These are phyloP conservation scores for Stenichneumon culpator DNA, from an alignment of 2,888 invertebrate genomes.

Conservation along the genomic window DNA sequence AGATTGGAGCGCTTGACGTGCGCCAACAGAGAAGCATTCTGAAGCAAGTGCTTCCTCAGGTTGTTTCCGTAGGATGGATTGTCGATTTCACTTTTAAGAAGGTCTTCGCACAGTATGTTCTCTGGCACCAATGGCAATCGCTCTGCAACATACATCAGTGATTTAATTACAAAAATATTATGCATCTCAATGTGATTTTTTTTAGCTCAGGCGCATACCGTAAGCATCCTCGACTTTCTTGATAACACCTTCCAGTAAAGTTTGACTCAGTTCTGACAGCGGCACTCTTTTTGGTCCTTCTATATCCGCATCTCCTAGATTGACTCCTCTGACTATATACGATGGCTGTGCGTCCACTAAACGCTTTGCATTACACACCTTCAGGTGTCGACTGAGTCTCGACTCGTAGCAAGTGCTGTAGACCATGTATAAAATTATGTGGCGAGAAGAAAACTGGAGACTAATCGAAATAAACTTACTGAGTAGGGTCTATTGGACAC, in stretches of 20 bases:
- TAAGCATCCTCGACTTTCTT: conserved; percentile 79
- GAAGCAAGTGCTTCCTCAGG: conserved; percentile 91
- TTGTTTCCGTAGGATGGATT: conserved; percentile 88
- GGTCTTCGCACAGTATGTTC: conserved; percentile 83
- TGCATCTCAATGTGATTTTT: neutral
- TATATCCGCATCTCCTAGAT: conserved; percentile 81
- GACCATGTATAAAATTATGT: conserved; percentile 74
- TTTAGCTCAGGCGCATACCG: conserved; percentile 71
- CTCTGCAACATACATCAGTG: conserved; percentile 69
- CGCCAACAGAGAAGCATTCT: conserved; percentile 92
- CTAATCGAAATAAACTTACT: conserved; percentile 86
- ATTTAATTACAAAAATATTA: neutral
- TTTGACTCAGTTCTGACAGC: conserved; percentile 76
- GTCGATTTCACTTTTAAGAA: conserved; percentile 85
- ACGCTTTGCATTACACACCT: conserved; percentile 90
- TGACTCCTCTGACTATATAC: conserved; percentile 87
- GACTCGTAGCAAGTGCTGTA: conserved; percentile 89
- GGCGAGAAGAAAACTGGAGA: conserved; percentile 33
- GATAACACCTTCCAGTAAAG: conserved; percentile 75
- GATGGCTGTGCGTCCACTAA: conserved; percentile 85
- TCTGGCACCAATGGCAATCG: conserved; percentile 83
- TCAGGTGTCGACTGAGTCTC: conserved; percentile 90
- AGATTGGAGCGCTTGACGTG: conserved; percentile 88
- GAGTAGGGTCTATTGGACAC: conserved; percentile 91
- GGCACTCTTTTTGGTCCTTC: conserved; percentile 71